phyloP scores from a whole-genome alignment of 1,140 invertebrate genomes.

The Drosophila fuyamai region DNA sequence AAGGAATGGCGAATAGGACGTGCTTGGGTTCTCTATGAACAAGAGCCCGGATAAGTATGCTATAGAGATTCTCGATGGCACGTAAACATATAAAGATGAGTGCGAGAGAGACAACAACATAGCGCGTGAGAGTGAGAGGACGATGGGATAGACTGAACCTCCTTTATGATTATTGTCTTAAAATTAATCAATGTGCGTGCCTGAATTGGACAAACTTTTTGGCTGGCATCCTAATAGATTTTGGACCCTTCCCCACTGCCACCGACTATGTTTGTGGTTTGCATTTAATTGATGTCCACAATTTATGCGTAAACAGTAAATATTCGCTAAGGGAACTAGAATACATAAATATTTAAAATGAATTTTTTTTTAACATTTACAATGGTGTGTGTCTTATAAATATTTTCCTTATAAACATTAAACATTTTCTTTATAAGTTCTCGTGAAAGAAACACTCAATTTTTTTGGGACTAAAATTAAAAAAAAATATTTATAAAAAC shows the following conservation, averaged over 20 bases:
- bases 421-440: too few relatives aligned
- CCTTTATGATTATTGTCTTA: slow-evolving; percentile 81
- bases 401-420: too few relatives aligned
- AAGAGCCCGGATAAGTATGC: slow-evolving; percentile 65
- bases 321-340: background rate
- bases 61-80: slow-evolving; percentile 57
- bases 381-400: too few relatives aligned
- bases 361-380: background rate
- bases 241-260: slow-evolving; percentile 4
- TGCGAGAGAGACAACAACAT: background rate
- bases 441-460: too few relatives aligned
- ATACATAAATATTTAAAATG: background rate
- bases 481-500: background rate
- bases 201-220: slow-evolving; percentile 36
- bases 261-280: slow-evolving; percentile 36
- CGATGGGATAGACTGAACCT: slow-evolving; percentile 18
- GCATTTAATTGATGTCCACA: slow-evolving; percentile 43
- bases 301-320: slow-evolving; percentile 7
- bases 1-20: slow-evolving; percentile 27
- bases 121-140: slow-evolving; percentile 8
- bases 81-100: slow-evolving; percentile 64
- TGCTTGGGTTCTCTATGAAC: slow-evolving; percentile 53
- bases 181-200: slow-evolving; percentile 79
- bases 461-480: too few relatives aligned
- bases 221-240: slow-evolving; percentile 62